Evolutionary conservation across 2,113 vertebrate genomes (phyloP).

Genomic region (Oceanites oceanicus): DNA sequence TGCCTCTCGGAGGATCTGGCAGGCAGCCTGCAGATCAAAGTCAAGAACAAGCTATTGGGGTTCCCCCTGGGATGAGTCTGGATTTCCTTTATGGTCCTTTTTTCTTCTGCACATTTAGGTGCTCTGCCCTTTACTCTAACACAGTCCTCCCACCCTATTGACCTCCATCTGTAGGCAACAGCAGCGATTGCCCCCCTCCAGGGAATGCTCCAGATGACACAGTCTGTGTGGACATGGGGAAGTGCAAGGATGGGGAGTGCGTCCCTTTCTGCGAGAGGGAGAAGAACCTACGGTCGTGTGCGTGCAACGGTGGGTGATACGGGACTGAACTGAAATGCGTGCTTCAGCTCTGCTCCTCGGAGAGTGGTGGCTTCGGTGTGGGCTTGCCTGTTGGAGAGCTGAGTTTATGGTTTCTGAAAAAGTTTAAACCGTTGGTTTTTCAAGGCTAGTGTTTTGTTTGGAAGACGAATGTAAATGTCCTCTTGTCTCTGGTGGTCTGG

Average conservation of each 20-base stretch:
- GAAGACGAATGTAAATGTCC: background rate
- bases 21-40: background rate
- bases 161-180: constrained; percentile 75
- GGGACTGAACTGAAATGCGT: fast-evolving
- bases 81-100: background rate
- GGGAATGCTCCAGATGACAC: constrained; percentile 82
- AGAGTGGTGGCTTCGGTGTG: background rate
- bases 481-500: background rate
- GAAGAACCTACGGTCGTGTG: constrained; percentile 83
- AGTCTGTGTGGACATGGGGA: constrained; percentile 88
- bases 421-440: background rate
- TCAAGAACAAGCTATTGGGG: background rate
- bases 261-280: constrained; percentile 91
- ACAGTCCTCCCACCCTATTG: background rate
- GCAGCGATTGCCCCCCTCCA: constrained; percentile 90
- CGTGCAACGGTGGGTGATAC: constrained; percentile 84
- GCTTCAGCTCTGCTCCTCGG: background rate
- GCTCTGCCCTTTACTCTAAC: background rate
- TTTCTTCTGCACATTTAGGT: background rate
- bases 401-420: background rate
- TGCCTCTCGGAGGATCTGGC: background rate
- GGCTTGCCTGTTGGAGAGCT: background rate
- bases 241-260: constrained; percentile 87
- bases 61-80: background rate
- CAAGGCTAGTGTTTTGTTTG: background rate